Percentiles rank a stretch among this genome's conserved stretches.
These are phyloP conservation scores for Brachystomella parvula DNA, from an alignment of 1,140 invertebrate genomes.

Conservation along the genomic window DNA sequence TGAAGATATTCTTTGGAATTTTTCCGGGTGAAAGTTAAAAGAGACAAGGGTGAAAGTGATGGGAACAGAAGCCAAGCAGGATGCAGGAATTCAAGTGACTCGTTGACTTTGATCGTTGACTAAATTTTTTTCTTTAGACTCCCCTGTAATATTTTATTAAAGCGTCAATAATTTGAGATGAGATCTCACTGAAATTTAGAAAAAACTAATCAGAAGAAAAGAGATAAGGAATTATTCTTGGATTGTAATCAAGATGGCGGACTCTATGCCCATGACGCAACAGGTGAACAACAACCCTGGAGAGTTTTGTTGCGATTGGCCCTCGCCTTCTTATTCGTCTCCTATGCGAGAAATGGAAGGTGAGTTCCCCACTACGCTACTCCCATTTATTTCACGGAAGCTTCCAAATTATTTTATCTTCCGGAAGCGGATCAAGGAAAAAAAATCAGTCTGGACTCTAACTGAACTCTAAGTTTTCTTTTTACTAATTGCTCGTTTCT, in stretches of 20 bases:
- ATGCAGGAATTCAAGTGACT: too few species aligned
- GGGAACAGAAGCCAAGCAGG: too few species aligned
- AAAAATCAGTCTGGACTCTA: neutral
- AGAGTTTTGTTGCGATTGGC: constrained; percentile 39
- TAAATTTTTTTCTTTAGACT: too few species aligned
- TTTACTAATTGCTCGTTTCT: neutral
- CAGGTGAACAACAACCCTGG: constrained; percentile 7
- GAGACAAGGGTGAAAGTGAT: too few species aligned
- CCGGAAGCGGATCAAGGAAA: neutral
- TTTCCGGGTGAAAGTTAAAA: too few species aligned
- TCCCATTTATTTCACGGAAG: neutral
- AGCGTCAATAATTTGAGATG: too few species aligned
- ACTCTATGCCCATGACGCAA: constrained; percentile 26
- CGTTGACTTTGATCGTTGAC: neutral
- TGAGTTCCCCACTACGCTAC: constrained; percentile 14
- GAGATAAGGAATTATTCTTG: constrained; percentile 8
- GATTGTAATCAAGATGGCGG: constrained; percentile 15
- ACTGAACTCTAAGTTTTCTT: neutral
- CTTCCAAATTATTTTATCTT: constrained; percentile 4
- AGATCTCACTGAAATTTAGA: too few species aligned
- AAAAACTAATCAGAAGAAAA: neutral
- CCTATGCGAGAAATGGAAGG: constrained; percentile 41
- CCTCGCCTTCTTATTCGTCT: constrained; percentile 32
- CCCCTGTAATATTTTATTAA: too few species aligned
- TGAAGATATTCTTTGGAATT: too few species aligned